phyloP scores from a whole-genome alignment of 2,888 invertebrate species.

The Philereme vetulata region DNA sequence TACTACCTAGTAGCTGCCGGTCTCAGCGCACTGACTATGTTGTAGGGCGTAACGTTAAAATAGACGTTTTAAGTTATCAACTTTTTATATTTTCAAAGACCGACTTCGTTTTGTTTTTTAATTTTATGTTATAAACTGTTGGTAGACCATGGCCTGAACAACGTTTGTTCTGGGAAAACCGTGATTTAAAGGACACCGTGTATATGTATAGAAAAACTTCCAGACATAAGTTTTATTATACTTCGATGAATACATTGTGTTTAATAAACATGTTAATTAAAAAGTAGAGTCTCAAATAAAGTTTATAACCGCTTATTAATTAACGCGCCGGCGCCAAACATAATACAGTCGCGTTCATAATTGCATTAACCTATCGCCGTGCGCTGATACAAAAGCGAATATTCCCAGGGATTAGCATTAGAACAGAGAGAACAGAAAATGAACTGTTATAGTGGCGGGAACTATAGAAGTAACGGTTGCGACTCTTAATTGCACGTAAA shows the following conservation, averaged over 20 bases:
- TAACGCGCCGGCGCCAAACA: slow-evolving; percentile 6
- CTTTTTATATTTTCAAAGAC: too few species aligned
- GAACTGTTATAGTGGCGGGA: slow-evolving; percentile 57
- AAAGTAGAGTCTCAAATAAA: neutral
- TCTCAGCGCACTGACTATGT: too few species aligned
- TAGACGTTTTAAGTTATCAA: too few species aligned
- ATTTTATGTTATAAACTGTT: too few species aligned
- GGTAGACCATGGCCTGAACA: too few species aligned
- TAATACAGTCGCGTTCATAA: slow-evolving; percentile 27
- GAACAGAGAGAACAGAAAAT: slow-evolving; percentile 43
- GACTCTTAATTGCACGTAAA: slow-evolving; percentile 49
- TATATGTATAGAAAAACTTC: too few species aligned
- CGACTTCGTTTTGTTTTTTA: too few species aligned
- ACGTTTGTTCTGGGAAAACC: too few species aligned
- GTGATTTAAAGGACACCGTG: too few species aligned
- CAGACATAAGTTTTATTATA: too few species aligned
- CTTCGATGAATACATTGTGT: neutral
- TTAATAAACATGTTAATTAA: neutral
- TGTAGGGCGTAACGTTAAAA: too few species aligned
- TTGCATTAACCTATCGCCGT: slow-evolving; percentile 42
- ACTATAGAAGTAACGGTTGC: slow-evolving; percentile 54
- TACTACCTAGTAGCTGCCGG: too few species aligned
- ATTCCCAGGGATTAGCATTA: slow-evolving; percentile 60
- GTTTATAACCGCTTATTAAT: slow-evolving; percentile 4
- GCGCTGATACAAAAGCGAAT: slow-evolving; percentile 43